These are phyloP conservation scores for Neostethus bicornis DNA, from an alignment of 2,797 vertebrate genomes.

Conservation along the genomic window DNA sequence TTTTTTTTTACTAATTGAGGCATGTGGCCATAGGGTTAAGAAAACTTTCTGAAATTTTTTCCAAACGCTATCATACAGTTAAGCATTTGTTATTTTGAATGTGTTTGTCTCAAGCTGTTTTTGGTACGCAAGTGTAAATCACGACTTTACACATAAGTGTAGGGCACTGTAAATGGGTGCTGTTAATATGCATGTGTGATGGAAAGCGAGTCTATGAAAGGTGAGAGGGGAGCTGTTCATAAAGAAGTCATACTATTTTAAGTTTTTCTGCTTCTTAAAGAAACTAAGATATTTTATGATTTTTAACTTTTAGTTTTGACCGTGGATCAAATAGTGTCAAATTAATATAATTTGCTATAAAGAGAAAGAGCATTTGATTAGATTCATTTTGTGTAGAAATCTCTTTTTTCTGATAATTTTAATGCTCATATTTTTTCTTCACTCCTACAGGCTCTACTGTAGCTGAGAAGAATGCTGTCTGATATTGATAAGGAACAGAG, in stretches of 20 bases:
- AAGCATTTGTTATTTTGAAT: conserved; percentile 63
- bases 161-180: conserved; percentile 44
- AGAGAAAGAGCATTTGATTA: conserved; percentile 48
- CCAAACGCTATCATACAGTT: conserved; percentile 47
- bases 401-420: conserved; percentile 69
- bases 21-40: not conserved
- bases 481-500: conserved; percentile 48
- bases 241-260: conserved; percentile 23
- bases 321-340: conserved; percentile 47
- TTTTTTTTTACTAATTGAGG: too few species aligned
- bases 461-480: conserved; percentile 51
- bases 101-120: conserved; percentile 75
- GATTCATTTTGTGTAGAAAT: conserved; percentile 59
- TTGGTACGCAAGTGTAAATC: conserved; percentile 72
- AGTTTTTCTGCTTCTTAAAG: conserved; percentile 26
- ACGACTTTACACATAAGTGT: conserved; percentile 67
- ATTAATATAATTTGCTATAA: conserved; percentile 46
- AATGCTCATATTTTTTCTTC: conserved; percentile 69
- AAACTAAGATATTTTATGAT: conserved; percentile 31
- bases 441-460: conserved; percentile 65
- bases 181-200: conserved; percentile 48
- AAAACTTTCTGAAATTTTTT: conserved; percentile 36
- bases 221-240: conserved; percentile 10
- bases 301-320: conserved; percentile 16
- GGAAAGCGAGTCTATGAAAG: conserved; percentile 22